Conservation (phyloP, 1,140 invertebrate genomes). For the Melanaphis sacchari region DNA sequence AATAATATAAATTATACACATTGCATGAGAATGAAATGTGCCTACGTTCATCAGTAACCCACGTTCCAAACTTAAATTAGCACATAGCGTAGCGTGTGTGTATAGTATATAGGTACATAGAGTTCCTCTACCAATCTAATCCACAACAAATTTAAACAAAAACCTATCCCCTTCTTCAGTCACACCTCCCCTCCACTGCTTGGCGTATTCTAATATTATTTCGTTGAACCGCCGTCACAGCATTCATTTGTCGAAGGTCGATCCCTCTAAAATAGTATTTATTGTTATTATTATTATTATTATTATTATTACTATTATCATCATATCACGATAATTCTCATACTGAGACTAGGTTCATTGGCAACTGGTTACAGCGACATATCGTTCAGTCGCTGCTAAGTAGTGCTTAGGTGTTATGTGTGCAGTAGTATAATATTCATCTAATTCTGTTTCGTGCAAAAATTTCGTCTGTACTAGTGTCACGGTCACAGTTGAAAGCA, state of each 20-base stretch:
- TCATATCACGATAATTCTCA: background rate
- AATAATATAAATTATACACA: no score
- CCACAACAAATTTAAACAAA: background rate
- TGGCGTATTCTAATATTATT: background rate
- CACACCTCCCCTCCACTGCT: no score
- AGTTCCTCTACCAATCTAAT: background rate
- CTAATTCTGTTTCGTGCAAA: background rate
- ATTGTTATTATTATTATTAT: background rate
- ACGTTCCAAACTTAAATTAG: background rate
- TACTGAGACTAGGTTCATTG: background rate
- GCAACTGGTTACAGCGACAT: background rate
- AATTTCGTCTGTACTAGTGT: background rate
- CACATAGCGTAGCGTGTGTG: background rate
- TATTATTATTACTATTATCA: no score
- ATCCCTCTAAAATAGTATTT: constrained; percentile 22
- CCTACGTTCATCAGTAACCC: background rate
- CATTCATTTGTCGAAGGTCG: background rate
- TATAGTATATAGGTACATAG: no score
- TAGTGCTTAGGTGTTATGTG: background rate
- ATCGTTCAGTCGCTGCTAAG: background rate
- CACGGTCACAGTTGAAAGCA: background rate
- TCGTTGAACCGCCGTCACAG: background rate
- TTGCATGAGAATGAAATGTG: no score
- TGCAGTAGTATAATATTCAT: background rate
- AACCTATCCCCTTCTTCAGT: background rate